Percentiles rank a stretch among this genome's conserved stretches.
Conservation (phyloP, 2,797 vertebrate genomes). For the Poecilia picta region DNA sequence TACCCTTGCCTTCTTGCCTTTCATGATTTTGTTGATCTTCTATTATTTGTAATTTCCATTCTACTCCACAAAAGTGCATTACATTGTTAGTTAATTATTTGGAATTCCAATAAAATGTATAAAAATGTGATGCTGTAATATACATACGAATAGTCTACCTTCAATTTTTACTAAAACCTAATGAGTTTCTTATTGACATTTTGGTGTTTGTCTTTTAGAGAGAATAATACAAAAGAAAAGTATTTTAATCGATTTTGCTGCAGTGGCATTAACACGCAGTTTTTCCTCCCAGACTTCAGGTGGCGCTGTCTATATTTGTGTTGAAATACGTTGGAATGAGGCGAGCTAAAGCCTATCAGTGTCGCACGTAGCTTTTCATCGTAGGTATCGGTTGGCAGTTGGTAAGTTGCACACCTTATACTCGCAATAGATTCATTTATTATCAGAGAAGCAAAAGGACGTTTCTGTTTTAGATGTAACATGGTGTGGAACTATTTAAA, state of each 20-base stretch:
- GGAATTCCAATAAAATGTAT: background rate
- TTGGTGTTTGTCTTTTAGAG: background rate
- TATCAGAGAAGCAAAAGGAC: rapidly evolving
- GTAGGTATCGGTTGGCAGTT: background rate
- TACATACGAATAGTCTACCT: background rate
- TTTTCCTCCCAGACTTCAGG: slow-evolving; percentile 19
- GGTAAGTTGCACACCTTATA: slow-evolving; percentile 32
- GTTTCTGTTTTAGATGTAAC: rapidly evolving
- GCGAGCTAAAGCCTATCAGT: background rate
- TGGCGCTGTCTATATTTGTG: slow-evolving; percentile 12
- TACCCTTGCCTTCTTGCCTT: background rate
- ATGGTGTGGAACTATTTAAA: background rate
- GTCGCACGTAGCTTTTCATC: slow-evolving; percentile 4
- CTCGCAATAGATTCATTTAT: rapidly evolving
- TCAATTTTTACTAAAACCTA: background rate
- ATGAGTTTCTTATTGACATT: background rate
- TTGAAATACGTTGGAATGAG: background rate
- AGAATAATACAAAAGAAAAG: background rate
- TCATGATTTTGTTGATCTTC: background rate
- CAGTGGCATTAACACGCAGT: background rate
- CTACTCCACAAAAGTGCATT: background rate
- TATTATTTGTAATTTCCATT: background rate
- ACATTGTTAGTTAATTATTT: background rate
- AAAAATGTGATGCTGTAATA: background rate
- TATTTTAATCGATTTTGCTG: background rate